These are phyloP conservation scores for Athetis lepigone DNA, from an alignment of 2,888 invertebrate genomes.

Conservation along the genomic window DNA sequence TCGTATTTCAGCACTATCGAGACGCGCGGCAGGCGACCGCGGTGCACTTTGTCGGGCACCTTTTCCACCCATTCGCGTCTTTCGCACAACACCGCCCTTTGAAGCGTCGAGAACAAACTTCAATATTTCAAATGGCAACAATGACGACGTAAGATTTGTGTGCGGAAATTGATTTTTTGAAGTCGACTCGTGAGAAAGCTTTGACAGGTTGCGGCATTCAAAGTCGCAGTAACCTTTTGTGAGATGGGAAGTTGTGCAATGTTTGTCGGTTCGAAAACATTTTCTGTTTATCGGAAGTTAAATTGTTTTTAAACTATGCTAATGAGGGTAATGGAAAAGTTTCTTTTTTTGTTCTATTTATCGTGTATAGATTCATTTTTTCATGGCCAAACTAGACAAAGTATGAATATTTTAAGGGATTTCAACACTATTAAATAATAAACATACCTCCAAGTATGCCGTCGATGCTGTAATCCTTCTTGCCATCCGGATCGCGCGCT, in stretches of 20 bases:
- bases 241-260: constrained; percentile 79
- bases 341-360: constrained; percentile 22
- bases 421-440: not conserved
- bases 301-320: constrained; percentile 46
- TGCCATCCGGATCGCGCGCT: constrained; percentile 94
- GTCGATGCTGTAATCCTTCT: constrained; percentile 97
- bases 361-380: not conserved
- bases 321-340: constrained; percentile 41
- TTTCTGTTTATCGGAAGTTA: constrained; percentile 70
- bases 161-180: constrained; percentile 90
- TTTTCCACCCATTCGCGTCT: constrained; percentile 60
- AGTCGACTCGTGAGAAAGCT: constrained; percentile 84
- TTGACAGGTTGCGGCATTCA: constrained; percentile 85
- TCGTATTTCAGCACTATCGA: constrained; percentile 86
- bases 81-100: constrained; percentile 77
- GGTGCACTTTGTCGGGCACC: constrained; percentile 79
- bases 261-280: constrained; percentile 55
- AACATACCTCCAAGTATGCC: constrained; percentile 95
- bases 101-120: constrained; percentile 74
- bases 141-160: constrained; percentile 88
- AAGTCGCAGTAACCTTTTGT: constrained; percentile 70
- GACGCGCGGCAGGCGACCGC: constrained; percentile 78
- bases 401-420: not conserved
- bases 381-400: not conserved
- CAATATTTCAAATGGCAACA: constrained; percentile 88